Conservation (phyloP, 64 coral and sea anemone genomes). For the Pachyseris speciosa region DNA sequence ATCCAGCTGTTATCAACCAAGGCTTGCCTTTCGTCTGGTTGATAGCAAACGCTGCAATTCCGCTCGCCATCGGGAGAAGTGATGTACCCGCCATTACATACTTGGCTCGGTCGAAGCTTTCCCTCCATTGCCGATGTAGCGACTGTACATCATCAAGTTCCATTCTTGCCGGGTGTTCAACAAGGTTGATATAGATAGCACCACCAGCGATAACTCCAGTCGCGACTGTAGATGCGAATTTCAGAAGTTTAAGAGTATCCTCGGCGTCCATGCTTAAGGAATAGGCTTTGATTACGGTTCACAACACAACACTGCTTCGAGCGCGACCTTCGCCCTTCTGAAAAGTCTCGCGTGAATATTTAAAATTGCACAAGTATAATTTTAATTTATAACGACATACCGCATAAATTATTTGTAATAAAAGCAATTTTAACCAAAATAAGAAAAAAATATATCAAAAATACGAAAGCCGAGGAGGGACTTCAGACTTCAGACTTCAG, state of each 20-base stretch:
- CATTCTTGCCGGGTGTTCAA: conserved; percentile 69
- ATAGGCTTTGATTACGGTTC: not conserved
- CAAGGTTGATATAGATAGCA: conserved; percentile 58
- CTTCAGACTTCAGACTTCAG: too few relatives aligned
- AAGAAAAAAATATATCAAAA: too few relatives aligned
- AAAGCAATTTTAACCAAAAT: too few relatives aligned
- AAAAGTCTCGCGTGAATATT: not conserved
- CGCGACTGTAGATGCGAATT: conserved; percentile 36
- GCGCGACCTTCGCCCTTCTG: not conserved
- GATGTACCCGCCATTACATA: conserved; percentile 53
- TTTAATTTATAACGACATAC: not conserved
- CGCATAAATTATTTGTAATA: too few relatives aligned
- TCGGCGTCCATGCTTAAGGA: conserved; percentile 36
- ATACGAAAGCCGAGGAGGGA: too few relatives aligned
- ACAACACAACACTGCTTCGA: too few relatives aligned
- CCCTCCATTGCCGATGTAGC: conserved; percentile 19
- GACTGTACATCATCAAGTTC: conserved; percentile 49
- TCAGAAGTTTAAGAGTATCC: conserved; percentile 27
- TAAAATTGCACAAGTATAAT: too few relatives aligned
- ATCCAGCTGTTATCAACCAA: conserved; percentile 29
- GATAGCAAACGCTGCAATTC: conserved; percentile 39
- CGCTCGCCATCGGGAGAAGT: conserved; percentile 38
- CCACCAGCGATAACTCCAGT: conserved; percentile 57
- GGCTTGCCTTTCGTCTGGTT: conserved; percentile 55
- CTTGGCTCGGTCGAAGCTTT: conserved; percentile 50